A percentile compares a stretch with the other conserved stretches of the same genome.
Evolutionary conservation across 2,797 vertebrate genomes (phyloP).

Genomic region (Calcarius lapponicus): DNA sequence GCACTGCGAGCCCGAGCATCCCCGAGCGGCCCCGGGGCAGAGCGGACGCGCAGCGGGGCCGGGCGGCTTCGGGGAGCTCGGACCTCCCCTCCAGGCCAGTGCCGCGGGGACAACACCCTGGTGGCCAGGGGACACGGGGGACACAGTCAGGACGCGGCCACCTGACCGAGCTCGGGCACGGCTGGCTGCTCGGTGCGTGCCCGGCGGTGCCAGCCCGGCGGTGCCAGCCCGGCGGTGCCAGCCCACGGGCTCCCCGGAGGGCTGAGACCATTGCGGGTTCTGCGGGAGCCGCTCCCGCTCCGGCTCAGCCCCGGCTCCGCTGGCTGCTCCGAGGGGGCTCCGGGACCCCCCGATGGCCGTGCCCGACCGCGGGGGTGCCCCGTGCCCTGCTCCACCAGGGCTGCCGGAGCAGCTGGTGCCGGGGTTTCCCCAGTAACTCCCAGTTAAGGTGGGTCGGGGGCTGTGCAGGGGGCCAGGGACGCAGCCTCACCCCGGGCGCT

Average conservation of each 20-base stretch:
- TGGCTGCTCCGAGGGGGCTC: neutral
- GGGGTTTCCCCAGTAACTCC: neutral
- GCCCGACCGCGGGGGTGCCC: too few relatives aligned
- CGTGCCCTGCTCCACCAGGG: too few relatives aligned
- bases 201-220: neutral
- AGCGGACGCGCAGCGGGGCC: neutral
- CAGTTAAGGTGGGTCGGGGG: neutral
- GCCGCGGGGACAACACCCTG: neutral
- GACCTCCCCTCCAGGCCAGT: accelerated
- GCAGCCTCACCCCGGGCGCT: accelerated
- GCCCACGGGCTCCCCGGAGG: accelerated
- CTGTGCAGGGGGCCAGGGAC: accelerated
- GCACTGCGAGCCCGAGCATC: constrained; percentile 26
- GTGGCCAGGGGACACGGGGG: neutral
- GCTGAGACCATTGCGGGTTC: accelerated
- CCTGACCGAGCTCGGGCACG: too few relatives aligned
- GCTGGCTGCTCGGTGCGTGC: neutral
- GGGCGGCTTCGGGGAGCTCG: neutral
- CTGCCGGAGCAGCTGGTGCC: neutral
- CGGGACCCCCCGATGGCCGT: accelerated
- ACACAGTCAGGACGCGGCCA: neutral
- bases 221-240: too few relatives aligned
- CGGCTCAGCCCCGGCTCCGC: neutral
- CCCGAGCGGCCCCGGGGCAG: neutral
- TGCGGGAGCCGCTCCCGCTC: neutral